These are phyloP conservation scores for Nylanderia fulva DNA, from an alignment of 1,140 invertebrate genomes.

Conservation along the genomic window DNA sequence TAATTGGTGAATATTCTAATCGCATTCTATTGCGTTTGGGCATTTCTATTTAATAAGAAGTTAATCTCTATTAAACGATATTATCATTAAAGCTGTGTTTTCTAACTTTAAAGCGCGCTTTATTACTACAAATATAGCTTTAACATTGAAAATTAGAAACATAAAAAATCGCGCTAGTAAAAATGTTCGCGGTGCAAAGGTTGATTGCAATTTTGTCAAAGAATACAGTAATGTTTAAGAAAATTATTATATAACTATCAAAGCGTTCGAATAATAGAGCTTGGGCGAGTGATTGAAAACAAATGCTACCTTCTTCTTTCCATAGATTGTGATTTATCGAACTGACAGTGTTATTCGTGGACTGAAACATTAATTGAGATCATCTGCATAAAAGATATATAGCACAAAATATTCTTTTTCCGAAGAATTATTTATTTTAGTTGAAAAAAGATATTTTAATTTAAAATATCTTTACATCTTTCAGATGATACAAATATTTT, in stretches of 20 bases:
- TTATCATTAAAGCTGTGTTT: conserved; percentile 15
- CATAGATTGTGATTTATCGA: not conserved
- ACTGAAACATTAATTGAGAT: not conserved
- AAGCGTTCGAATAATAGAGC: not conserved
- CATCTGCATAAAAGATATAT: not conserved
- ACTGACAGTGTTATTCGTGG: not conserved
- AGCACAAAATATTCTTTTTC: not conserved
- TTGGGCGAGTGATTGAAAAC: not conserved
- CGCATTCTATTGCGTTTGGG: conserved; percentile 28
- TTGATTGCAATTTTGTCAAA: not conserved
- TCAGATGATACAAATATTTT: no score
- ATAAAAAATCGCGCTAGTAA: not conserved
- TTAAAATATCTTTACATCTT: no score
- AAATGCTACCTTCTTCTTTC: conserved; percentile 1
- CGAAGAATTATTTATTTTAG: not conserved
- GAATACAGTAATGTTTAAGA: not conserved
- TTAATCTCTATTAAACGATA: conserved; percentile 26
- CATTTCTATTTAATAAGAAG: conserved; percentile 18
- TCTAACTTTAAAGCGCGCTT: not conserved
- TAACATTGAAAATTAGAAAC: conserved; percentile 16
- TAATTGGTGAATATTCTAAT: conserved; percentile 12
- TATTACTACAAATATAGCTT: conserved; percentile 15
- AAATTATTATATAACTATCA: not conserved
- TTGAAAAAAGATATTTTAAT: no score
- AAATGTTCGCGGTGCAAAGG: not conserved